Conservation (phyloP, 1,140 invertebrate species). For the Cydia splendana region DNA sequence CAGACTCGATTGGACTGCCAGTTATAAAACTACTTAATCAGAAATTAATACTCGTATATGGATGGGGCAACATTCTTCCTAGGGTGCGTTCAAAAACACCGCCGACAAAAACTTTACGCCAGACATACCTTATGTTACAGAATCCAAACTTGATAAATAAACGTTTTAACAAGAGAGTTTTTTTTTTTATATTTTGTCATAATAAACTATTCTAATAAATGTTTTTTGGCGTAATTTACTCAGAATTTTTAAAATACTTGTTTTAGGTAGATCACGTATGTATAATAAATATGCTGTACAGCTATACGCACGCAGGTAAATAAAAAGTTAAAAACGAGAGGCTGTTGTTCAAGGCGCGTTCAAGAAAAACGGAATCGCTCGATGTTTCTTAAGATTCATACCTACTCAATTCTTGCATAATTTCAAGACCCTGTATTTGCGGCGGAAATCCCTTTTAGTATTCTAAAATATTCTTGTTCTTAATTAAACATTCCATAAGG, state of each 20-base stretch:
- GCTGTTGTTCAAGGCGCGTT: not conserved
- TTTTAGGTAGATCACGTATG: too few relatives aligned
- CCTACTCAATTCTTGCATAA: conserved; percentile 10
- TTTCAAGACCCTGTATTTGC: conserved; percentile 16
- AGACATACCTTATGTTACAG: too few relatives aligned
- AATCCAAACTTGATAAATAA: too few relatives aligned
- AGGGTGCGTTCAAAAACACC: not conserved
- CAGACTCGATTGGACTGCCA: conserved; percentile 3
- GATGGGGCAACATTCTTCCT: not conserved
- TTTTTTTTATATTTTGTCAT: too few relatives aligned
- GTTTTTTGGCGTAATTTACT: too few relatives aligned
- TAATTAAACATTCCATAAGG: conserved; percentile 24
- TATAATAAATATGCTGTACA: too few relatives aligned
- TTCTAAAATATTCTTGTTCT: conserved; percentile 28
- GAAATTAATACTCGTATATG: not conserved
- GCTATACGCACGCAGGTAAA: too few relatives aligned
- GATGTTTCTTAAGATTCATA: not conserved
- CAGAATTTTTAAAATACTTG: too few relatives aligned
- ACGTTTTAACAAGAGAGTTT: too few relatives aligned
- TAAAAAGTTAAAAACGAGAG: not conserved
- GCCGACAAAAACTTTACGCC: too few relatives aligned
- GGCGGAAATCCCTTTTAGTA: conserved; percentile 19
- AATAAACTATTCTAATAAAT: too few relatives aligned
- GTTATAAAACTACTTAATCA: not conserved
- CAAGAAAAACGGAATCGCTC: not conserved